A percentile compares a stretch with the other conserved stretches of the same genome.
phyloP scores from a whole-genome alignment of 2,888 invertebrate species.

The Caenorhabditis macrosperma region DNA sequence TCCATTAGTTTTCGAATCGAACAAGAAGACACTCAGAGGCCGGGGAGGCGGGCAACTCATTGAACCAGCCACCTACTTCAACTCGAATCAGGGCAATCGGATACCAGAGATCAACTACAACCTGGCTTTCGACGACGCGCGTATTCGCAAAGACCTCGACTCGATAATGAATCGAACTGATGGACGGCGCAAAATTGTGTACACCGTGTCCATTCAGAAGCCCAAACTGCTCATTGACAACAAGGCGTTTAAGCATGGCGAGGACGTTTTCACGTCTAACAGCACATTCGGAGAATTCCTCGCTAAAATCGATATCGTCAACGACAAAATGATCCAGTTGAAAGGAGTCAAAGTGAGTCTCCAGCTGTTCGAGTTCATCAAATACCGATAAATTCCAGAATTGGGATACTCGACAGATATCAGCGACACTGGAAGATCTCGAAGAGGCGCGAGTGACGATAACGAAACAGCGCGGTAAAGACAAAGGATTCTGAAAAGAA shows the following conservation, averaged over 20 bases:
- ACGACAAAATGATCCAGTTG: slow-evolving; percentile 50
- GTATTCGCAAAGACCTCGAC: slow-evolving; percentile 18
- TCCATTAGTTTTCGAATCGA: slow-evolving; percentile 17
- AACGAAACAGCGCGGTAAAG: slow-evolving; percentile 23
- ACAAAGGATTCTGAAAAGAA: too few species aligned
- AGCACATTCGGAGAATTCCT: slow-evolving; percentile 52
- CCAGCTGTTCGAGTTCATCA: neutral
- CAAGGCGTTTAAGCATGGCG: slow-evolving; percentile 59
- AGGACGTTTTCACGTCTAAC: slow-evolving; percentile 57
- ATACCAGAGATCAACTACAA: slow-evolving; percentile 16
- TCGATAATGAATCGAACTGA: neutral
- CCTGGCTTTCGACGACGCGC: slow-evolving; percentile 14
- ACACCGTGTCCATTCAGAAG: slow-evolving; percentile 30
- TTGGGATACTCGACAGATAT: slow-evolving; percentile 64
- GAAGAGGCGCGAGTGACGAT: slow-evolving; percentile 57
- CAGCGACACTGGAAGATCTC: slow-evolving; percentile 61
- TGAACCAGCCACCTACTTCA: slow-evolving; percentile 45
- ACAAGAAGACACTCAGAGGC: slow-evolving; percentile 50
- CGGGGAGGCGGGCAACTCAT: slow-evolving; percentile 41
- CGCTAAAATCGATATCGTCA: slow-evolving; percentile 54
- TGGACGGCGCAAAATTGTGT: neutral
- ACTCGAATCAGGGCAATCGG: slow-evolving; percentile 9
- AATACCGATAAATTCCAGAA: slow-evolving; percentile 20
- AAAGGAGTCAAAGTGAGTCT: slow-evolving; percentile 42
- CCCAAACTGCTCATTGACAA: slow-evolving; percentile 36